Evolutionary conservation across 2,888 invertebrate species (phyloP), one percentile per base, ranked within the genome.

Genomic region (Callimorpha dominula): DNA sequence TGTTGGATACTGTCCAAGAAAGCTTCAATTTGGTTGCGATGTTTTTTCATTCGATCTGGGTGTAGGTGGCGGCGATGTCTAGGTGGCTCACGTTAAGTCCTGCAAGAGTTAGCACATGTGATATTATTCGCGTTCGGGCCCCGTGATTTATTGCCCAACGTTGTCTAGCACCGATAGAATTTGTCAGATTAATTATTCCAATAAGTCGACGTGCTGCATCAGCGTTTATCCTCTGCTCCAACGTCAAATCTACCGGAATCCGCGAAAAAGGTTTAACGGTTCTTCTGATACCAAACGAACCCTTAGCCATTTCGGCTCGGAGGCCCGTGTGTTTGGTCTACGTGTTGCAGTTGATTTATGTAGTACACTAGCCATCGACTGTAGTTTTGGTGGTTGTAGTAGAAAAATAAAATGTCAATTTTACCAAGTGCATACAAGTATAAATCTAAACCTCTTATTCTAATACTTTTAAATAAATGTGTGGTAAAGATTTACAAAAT

Each of bases 391-490:
- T 85, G 82, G 79, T 82, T 86, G 49, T 69, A 78, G 71, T 73
- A 72, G 75, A 85, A 85, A 68, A 62, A 62, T 62, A 62, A 62
- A 31, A 20, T 62, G 62, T 20, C 62, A 8, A 52, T 52, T 52
- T 52, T 15, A 14, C 15, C 52, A 52, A 52, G 17, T 52, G 4
- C 15, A 52, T 52, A 52, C 43, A 6, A 15, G 17, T 52, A 52
- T 15, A 52, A 52, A 0, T 52, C 52, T 52, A 52, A 52, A 52
- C 15, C 52, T 52, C 52, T 15, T 15, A 52, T 15, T 78, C 84
- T 74, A 72, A 85, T 80, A 80, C 83, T 86, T 71, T 72, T 71
- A 72, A 72, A n/a, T 73, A 42, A 86, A 79, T 66, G 80, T 52
- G 70, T 80, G 75, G 57, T 79, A 78, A 69, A 71, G 68, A 75